Base-by-base conservation (phyloP, 92 coral and sea anemone genomes). In the Epizoanthus rinbou region DNA sequence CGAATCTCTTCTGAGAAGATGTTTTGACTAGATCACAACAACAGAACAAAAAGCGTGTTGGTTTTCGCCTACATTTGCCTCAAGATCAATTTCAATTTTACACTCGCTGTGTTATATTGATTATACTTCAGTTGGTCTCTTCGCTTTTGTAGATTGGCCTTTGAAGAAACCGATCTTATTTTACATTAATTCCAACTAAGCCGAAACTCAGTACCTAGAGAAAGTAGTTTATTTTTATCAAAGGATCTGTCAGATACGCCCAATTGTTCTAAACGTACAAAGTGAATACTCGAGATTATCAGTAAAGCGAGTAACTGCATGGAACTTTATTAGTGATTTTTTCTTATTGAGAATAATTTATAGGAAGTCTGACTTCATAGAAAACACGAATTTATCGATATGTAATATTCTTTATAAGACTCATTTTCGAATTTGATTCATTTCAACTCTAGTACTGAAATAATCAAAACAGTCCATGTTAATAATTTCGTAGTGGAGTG, bases 311-410 rank as follows among this genome's bases (percentile, higher is more conserved):
- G 45, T 59, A 60, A 62, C 45, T 60, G 35, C 56, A 37, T 60
- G 57, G 14, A 78, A 57, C 65, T 78, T 47, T 62, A 60, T 78
- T 70, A 60, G 50, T 78, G 82, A 18, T 39, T 59, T 35, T 35
- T 8, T 13, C 22, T 78, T 69, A 35, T 39, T 39, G 52, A 45
- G 21, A 21, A 6, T 57, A 37, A 78, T 60, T 69, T 60, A 78
- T 60, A 59, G 28, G 53, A 1, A 58, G 24, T 56, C 53, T 28
- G 31, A 74, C 15, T 67, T 74, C 41, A 22, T 35, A 62, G 14
- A 23, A 62, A 39, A 43, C 71, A 62, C 31, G 18, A 39, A 43
- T 47, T 47, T 47, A 37, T 3, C 43, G 43, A 37, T 37, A 3
- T 47, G 54, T 23, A 74, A 56, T 53, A 35, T 31, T 23, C 80